phyloP scores from a whole-genome alignment of 2,113 vertebrate species.

The Marcusenius ussheri region DNA sequence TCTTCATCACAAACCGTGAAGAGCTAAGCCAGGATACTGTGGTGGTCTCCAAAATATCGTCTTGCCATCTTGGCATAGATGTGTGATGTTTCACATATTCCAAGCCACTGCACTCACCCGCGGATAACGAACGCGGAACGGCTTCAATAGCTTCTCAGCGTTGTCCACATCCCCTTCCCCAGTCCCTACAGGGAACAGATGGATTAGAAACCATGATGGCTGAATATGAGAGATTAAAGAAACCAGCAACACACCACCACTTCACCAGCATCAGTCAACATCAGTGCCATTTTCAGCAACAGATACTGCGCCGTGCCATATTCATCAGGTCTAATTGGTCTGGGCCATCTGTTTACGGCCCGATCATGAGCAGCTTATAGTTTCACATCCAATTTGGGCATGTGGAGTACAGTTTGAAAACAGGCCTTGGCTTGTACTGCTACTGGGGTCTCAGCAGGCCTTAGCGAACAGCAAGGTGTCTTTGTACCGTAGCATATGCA shows the following conservation, averaged over 20 bases:
- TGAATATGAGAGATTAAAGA: background rate
- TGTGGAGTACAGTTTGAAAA: background rate
- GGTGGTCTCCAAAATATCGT: background rate
- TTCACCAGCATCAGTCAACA: background rate
- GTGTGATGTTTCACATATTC: background rate
- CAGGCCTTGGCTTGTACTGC: background rate
- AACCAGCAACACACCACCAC: background rate
- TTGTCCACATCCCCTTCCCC: conserved; percentile 66
- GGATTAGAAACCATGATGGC: background rate
- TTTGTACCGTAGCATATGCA: background rate
- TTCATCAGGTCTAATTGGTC: background rate
- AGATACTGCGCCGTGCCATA: background rate
- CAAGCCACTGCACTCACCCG: conserved; percentile 43
- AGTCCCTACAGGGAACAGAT: conserved; percentile 46
- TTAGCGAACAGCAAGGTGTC: background rate
- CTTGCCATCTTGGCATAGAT: background rate
- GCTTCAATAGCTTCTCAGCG: conserved; percentile 63
- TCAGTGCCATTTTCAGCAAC: background rate
- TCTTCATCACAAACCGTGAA: background rate
- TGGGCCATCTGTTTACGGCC: background rate
- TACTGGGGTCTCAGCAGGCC: background rate
- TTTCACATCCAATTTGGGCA: background rate
- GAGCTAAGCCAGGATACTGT: background rate
- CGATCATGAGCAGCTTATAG: background rate
- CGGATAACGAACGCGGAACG: conserved; percentile 63